phyloP scores from a whole-genome alignment of 1,140 invertebrate species.

The Aphidius ervi region DNA sequence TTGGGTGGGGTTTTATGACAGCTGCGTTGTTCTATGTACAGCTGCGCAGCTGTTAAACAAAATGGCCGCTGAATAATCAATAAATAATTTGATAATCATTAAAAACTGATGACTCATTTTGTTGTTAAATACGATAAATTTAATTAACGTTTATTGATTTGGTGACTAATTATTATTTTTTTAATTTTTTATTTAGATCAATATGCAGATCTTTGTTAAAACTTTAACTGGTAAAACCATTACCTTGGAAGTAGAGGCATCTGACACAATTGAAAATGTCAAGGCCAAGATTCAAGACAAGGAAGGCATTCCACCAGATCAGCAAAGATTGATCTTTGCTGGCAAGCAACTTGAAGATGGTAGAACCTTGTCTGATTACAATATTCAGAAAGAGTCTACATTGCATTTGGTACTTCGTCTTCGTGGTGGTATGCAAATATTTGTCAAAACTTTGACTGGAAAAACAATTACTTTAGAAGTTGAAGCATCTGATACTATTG shows the following conservation, averaged over 20 bases:
- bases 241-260: not conserved
- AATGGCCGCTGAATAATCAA: not conserved
- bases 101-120: not conserved
- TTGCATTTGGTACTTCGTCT: not conserved
- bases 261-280: not conserved
- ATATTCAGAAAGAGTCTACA: constrained; percentile 12
- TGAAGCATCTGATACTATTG: constrained; percentile 70
- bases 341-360: constrained; percentile 17
- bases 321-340: constrained; percentile 2
- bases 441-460: constrained; percentile 45
- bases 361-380: constrained; percentile 14
- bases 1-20: not conserved
- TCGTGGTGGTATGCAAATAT: constrained; percentile 28
- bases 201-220: constrained; percentile 69
- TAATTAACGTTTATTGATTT: not conserved
- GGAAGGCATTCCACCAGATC: constrained; percentile 1
- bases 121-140: not conserved
- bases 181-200: constrained; percentile 13
- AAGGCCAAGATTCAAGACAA: constrained; percentile 1
- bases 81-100: not conserved
- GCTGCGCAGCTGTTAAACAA: too few relatives aligned
- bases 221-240: constrained; percentile 66
- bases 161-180: not conserved
- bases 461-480: constrained; percentile 74
- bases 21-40: not conserved